These are phyloP conservation scores for Sarcophaga variegata DNA, from an alignment of 2,888 invertebrate species.

Conservation along the genomic window DNA sequence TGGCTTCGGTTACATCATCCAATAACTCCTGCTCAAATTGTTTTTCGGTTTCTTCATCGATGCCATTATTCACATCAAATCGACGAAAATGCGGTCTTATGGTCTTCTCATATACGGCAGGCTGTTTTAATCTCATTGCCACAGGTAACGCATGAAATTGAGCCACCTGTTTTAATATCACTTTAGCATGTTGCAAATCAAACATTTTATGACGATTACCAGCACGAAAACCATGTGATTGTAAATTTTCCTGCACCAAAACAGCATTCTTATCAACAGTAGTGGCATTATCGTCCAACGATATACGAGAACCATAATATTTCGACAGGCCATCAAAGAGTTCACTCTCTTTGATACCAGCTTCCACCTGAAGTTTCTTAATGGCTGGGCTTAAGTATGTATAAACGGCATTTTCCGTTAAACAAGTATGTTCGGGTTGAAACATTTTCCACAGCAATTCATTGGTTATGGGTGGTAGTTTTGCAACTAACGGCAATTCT, in stretches of 20 bases:
- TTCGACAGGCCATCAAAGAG: slow-evolving; percentile 82
- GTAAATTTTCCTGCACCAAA: slow-evolving; percentile 84
- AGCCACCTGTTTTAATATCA: slow-evolving; percentile 83
- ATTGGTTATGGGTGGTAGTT: slow-evolving; percentile 83
- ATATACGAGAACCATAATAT: slow-evolving; percentile 83
- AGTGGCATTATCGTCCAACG: slow-evolving; percentile 75
- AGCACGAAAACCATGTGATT: slow-evolving; percentile 82
- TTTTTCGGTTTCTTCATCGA: slow-evolving; percentile 52
- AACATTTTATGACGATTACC: slow-evolving; percentile 83
- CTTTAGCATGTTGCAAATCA: slow-evolving; percentile 82
- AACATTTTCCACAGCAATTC: slow-evolving; percentile 83
- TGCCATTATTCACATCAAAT: slow-evolving; percentile 72
- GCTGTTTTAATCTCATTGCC: slow-evolving; percentile 82
- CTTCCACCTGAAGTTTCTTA: slow-evolving; percentile 82
- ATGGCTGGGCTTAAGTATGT: slow-evolving; percentile 82
- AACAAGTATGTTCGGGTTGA: slow-evolving; percentile 83
- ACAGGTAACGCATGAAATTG: slow-evolving; percentile 84
- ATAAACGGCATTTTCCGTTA: slow-evolving; percentile 84
- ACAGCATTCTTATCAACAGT: slow-evolving; percentile 84
- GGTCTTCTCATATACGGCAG: slow-evolving; percentile 81
- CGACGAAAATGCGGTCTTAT: slow-evolving; percentile 80
- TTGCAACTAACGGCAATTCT: slow-evolving; percentile 83
- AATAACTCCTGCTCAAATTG: slow-evolving; percentile 64
- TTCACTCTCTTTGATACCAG: slow-evolving; percentile 80
- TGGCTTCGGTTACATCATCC: slow-evolving; percentile 69